Base-by-base conservation (phyloP, 2,113 vertebrate species). In the Pyxicephalus adspersus region DNA sequence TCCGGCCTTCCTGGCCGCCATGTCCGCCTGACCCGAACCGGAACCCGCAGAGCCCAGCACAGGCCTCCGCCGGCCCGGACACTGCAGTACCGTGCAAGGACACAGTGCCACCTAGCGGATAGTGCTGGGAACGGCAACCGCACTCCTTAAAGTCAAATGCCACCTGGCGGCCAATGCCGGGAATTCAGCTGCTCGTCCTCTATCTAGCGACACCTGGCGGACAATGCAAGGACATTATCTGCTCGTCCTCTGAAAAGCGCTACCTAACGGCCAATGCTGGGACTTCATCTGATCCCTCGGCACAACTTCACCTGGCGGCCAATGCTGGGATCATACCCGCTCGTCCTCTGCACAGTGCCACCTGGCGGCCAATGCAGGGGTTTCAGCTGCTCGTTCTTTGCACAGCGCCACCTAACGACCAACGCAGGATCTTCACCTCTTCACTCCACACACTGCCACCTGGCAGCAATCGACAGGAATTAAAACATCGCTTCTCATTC, bases 1-100 rank as follows among this genome's bases (percentile, higher is more conserved):
- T 67, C 96, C 96, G 81, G 94, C 94, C 92, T 97, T 98, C 92
- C 86, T 94, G 76, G 96, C 93, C 83, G 96, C 96, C 96, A 97
- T 98, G 71, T 85, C 85, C 67, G 83, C 70, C 73, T 76, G 55
- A 73, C 64, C 70, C 60, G 28, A 58, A 20, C 17, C n/a, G 34
- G 78, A 85, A 76, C 45, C 78, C 57, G 64, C n/a, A 64, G 77
- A 64, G 72, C 74, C 58, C 83, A 76, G 3, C 5, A 52, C 51
- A 20, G 34, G 68, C 11, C 58, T 57, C 73, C 84, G 77, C 81
- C 79, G 85, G 83, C 85, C 64, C 77, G 83, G 83, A 83, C 60
- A 29, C 75, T 18, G 51, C 22, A 76, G 73, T 11, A 64, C 15
- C 4, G 38, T 5, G 84, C 84, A 61, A 34, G 34, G 29, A 34